Percentiles rank a stretch among this genome's conserved stretches.
Conservation (phyloP, 2,797 vertebrate genomes). For the Xenopus petersii region DNA sequence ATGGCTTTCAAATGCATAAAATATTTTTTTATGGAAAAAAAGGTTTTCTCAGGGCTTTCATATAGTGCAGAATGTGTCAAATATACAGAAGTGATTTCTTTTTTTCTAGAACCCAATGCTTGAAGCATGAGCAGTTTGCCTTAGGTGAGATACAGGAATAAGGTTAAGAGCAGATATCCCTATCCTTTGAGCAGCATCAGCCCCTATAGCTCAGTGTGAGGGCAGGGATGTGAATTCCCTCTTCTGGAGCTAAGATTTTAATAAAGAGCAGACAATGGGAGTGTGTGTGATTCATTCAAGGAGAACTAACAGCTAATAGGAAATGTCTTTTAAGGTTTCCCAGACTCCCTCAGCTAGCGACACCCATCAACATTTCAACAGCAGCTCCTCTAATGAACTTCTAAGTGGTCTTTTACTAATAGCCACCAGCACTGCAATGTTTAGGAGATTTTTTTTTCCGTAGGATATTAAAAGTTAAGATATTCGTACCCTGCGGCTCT, state of each 20-base stretch:
- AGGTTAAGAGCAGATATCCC: no score
- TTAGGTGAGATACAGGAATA: no score
- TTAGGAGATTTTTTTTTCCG: not conserved
- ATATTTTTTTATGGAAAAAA: no score
- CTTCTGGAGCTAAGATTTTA: not conserved
- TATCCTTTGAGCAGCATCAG: no score
- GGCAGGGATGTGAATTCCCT: no score
- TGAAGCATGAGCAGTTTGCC: no score
- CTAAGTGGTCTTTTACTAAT: constrained; percentile 15
- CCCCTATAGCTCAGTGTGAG: no score
- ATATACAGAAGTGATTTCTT: no score
- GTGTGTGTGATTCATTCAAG: constrained; percentile 9
- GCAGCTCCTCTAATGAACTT: constrained; percentile 9
- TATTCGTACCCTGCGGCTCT: not conserved
- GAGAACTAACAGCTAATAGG: constrained; percentile 2
- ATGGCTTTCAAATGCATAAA: no score
- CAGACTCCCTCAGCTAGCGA: not conserved
- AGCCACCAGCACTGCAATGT: not conserved
- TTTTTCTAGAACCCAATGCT: no score
- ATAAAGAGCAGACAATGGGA: constrained; percentile 7
- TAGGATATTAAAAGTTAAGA: not conserved
- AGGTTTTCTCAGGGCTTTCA: no score
- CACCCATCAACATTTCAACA: constrained; percentile 17
- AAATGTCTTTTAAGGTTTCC: not conserved
- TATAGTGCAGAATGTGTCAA: no score